These are phyloP conservation scores for Saturnia pavonia DNA, from an alignment of 2,888 invertebrate species.

Conservation along the genomic window DNA sequence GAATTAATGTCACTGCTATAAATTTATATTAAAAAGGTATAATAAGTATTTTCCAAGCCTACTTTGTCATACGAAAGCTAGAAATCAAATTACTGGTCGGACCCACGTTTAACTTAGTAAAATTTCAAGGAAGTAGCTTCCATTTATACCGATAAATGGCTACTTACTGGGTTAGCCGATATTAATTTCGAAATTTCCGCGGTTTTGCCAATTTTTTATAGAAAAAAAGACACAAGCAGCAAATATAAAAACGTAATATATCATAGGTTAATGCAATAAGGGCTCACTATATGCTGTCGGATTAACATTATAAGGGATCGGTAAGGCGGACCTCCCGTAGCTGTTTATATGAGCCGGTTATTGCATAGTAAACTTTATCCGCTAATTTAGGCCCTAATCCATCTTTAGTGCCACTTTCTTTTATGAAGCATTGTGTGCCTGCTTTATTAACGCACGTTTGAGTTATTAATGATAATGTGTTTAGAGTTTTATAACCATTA, in stretches of 20 bases:
- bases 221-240: background rate
- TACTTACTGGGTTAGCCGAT: too few relatives aligned
- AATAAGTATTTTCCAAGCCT: too few relatives aligned
- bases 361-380: constrained; percentile 25
- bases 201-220: background rate
- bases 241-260: background rate
- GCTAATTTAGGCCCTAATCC: constrained; percentile 35
- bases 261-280: background rate
- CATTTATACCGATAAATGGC: too few relatives aligned
- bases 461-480: background rate
- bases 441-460: background rate
- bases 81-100: too few relatives aligned
- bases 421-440: constrained; percentile 26
- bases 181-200: too few relatives aligned
- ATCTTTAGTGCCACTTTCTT: constrained; percentile 38
- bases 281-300: constrained; percentile 1
- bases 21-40: too few relatives aligned
- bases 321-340: constrained; percentile 28
- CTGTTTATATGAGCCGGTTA: constrained; percentile 27
- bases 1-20: too few relatives aligned
- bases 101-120: too few relatives aligned
- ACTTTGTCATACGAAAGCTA: too few relatives aligned
- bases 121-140: too few relatives aligned
- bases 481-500: background rate
- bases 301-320: constrained; percentile 19